Conservation (phyloP, 2,113 vertebrate species). For the Macrotis lagotis region DNA sequence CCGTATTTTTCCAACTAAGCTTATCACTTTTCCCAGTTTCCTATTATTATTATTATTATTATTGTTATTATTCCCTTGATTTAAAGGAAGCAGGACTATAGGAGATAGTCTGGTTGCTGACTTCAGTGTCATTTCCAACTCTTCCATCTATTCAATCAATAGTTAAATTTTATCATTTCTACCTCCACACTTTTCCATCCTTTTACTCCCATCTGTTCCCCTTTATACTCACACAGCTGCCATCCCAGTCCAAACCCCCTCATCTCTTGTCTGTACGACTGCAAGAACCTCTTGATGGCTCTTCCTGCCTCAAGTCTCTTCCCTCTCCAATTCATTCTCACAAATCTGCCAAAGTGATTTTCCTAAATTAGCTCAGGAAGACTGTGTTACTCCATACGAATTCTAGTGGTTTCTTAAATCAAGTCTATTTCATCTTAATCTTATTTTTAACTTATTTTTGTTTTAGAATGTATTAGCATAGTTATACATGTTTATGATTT, state of each 20-base stretch:
- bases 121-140: not conserved
- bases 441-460: not conserved
- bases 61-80: too few species aligned
- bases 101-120: too few species aligned
- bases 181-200: not conserved
- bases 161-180: not conserved
- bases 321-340: not conserved
- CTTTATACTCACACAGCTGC: not conserved
- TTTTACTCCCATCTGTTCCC: not conserved
- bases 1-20: not conserved
- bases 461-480: not conserved
- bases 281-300: not conserved
- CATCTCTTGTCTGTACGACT: not conserved
- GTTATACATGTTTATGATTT: not conserved
- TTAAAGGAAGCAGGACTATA: too few species aligned
- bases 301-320: too few species aligned
- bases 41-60: too few species aligned
- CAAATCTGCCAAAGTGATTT: not conserved
- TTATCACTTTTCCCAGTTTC: not conserved
- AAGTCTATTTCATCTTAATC: not conserved
- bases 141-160: not conserved
- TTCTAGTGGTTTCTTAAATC: not conserved
- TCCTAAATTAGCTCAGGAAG: not conserved
- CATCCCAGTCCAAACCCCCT: not conserved
- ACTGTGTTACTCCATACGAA: not conserved